Percentiles rank a stretch among this genome's conserved stretches.
These are phyloP conservation scores for Dryomyza anilis DNA, from an alignment of 2,888 invertebrate species.

Conservation along the genomic window DNA sequence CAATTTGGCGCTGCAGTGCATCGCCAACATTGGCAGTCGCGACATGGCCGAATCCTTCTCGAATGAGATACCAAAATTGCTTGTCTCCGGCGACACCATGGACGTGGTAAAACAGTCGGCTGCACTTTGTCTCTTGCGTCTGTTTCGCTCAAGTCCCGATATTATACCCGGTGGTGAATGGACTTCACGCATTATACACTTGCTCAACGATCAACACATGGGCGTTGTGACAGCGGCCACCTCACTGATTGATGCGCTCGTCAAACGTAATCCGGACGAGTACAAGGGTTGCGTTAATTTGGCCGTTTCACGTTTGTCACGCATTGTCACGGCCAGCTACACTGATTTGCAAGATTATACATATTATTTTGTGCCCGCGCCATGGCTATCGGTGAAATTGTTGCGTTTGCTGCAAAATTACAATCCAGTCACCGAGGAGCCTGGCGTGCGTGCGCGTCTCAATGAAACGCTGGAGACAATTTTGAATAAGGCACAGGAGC, in stretches of 20 bases:
- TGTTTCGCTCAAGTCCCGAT: conserved; percentile 94
- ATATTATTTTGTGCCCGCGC: conserved; percentile 99
- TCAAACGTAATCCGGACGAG: conserved; percentile 98
- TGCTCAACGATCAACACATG: conserved; percentile 98
- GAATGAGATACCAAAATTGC: conserved; percentile 95
- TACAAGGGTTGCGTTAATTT: conserved; percentile 99
- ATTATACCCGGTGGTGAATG: conserved; percentile 97
- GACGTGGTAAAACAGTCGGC: conserved; percentile 99
- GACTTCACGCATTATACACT: conserved; percentile 98
- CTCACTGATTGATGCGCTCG: conserved; percentile 96
- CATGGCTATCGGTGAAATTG: conserved; percentile 98
- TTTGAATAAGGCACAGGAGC: conserved; percentile 98
- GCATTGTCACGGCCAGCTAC: conserved; percentile 98
- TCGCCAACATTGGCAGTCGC: conserved; percentile 98
- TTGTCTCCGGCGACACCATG: conserved; percentile 98
- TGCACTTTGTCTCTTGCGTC: conserved; percentile 90
- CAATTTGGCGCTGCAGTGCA: conserved; percentile 97
- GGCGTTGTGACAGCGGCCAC: conserved; percentile 99
- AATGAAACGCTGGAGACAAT: conserved; percentile 99
- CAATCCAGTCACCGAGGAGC: conserved; percentile 95
- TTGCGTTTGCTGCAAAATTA: conserved; percentile 96
- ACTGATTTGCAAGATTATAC: conserved; percentile 99
- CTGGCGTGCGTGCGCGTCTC: conserved; percentile 92
- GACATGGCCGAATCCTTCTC: conserved; percentile 99
- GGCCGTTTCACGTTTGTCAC: conserved; percentile 94